Base-by-base conservation (phyloP, 2,888 invertebrate species). In the Cosmia pyralina region DNA sequence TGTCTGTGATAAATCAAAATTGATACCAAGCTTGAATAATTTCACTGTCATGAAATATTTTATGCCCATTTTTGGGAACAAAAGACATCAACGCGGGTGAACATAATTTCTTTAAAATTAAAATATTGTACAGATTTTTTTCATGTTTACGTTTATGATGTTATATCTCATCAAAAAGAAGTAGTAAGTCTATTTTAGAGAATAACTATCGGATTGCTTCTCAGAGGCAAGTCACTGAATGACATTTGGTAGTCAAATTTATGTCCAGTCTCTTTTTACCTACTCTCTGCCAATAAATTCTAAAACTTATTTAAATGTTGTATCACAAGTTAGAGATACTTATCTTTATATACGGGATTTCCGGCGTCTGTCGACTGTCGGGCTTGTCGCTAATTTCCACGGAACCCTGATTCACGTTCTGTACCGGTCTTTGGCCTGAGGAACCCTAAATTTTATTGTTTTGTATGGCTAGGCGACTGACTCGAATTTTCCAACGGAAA, bases 291-390 rank as follows among this genome's bases (percentile, higher is more conserved):
- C 87, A 85, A 91, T 92, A 90, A 91, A 93, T 92, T 94, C 92
- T 93, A 92, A 94, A 93, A 92, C 90, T 91, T 93, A 95, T 95
- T 95, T 93, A 93, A 95, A 95, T 94, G 91, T 93, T 89, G 90
- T 92, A 93, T 93, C 93, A 91, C 89, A 92, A 87, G 90, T 89
- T 87, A 89, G 88, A 92, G 95, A 95, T 95, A 84, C 92, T 77
- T 85, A 95, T 95, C 95, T 94, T 94, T 93, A 94, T 94, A 90
- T 92, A 94, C 93, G 92, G 95, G 94, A 95, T 95, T 94, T 95
- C 95, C 95, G 95, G 94, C 89, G 94, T 93, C 93, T 92, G 90
- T 81, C 82, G 75, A 79, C 85, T 83, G 87, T 88, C 88, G 84
- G 81, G 90, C 87, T 75, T 88, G 86, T 93, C 90, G 93, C 94